Evolutionary conservation across 2,797 vertebrate genomes (phyloP), one percentile per base, ranked within the genome.

Genomic region (Todus mexicanus): DNA sequence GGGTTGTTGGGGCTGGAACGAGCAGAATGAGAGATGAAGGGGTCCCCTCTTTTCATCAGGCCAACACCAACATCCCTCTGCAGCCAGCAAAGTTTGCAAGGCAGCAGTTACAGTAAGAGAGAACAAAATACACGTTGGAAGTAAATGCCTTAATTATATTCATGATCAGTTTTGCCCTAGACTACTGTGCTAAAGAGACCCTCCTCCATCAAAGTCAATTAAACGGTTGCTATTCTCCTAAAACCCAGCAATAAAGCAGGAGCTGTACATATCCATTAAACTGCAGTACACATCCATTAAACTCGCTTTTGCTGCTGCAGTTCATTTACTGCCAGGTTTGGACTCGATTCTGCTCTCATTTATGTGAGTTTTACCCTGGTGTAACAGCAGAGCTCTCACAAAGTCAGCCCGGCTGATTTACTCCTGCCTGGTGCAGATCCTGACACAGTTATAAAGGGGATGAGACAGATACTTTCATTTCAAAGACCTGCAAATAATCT

Each of bases 191-290:
- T 25, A 6, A 76, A 60, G 17, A 93, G 90, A 26, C 53, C 33
- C 80, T 91, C 84, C 79, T 85, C 92, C 64, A 63, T 89, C 90
- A 92, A 87, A 92, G 85, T 84, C 93, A 93, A 70, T 95, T 86
- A 90, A 95, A 81, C 10, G 17, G 40, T 15, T 23, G 83, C 86
- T 65, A 4, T 60, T 74, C 85, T 92, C 60, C 79, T 61, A 35
- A 78, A 37, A 27, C 37, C 63, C 42, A 15, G 90, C 53, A 71
- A 42, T 83, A 77, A 95, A 92, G 78, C 84, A 66, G 16, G 51
- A 45, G 43, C 23, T 42, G 17, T 18, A 82, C 54, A 31, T 15
- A 91, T 77, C 95, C 90, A 94, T 95, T 95, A 95, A 87, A 59
- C 86, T 53, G 90, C 20, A 82, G 65, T 4, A 43, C 45, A 35